Conservation (phyloP, 2,888 invertebrate genomes). For the Agrotis exclamationis region DNA sequence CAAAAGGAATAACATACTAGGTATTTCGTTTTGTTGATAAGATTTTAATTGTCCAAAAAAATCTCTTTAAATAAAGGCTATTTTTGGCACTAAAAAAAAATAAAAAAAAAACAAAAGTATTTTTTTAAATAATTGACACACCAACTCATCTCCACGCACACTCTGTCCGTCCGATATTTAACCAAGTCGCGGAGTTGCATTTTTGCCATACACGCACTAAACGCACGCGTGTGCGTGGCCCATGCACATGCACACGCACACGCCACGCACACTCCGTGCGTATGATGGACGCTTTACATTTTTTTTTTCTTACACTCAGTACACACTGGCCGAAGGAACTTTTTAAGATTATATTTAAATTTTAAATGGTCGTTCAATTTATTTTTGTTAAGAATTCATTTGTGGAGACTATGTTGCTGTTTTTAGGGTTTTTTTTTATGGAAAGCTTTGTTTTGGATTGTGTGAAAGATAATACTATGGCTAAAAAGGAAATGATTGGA, state of each 20-base stretch:
- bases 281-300: slow-evolving; percentile 71
- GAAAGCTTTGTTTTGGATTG: too few relatives aligned
- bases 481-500: too few relatives aligned
- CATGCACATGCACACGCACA: slow-evolving; percentile 65
- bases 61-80: too few relatives aligned
- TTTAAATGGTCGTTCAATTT: slow-evolving; percentile 38
- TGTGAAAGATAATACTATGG: too few relatives aligned
- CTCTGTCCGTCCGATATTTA: slow-evolving; percentile 85
- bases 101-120: background rate
- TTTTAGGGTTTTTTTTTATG: too few relatives aligned
- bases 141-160: slow-evolving; percentile 66
- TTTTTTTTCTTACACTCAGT: slow-evolving; percentile 65
- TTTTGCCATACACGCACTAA: slow-evolving; percentile 89
- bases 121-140: background rate
- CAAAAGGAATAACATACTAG: too few relatives aligned
- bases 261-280: slow-evolving; percentile 63
- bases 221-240: slow-evolving; percentile 70
- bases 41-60: too few relatives aligned
- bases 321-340: slow-evolving; percentile 62
- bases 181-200: slow-evolving; percentile 89
- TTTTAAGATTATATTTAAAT: slow-evolving; percentile 62
- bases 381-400: slow-evolving; percentile 29
- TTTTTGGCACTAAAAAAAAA: too few relatives aligned
- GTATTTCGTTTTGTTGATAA: too few relatives aligned
- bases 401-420: background rate